Evolutionary conservation across 2,113 vertebrate species (phyloP), one percentile per base, ranked within the genome.

Genomic region (Lophotis ruficrista): DNA sequence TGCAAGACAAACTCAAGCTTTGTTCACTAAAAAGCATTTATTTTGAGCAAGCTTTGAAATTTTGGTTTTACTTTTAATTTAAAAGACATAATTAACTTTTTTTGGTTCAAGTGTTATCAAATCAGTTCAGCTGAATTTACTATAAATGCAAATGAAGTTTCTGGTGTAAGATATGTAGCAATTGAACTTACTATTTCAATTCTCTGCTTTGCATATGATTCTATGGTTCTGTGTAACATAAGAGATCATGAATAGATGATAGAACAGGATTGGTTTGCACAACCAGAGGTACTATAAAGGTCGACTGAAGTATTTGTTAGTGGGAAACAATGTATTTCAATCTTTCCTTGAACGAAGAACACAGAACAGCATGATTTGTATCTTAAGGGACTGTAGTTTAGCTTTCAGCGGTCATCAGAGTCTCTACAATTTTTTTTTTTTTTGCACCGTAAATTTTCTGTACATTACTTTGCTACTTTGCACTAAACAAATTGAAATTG

Each of bases 271-370:
- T 65, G 48, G 73, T 17, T 79, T 86, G 87, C 30, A 65, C n/a
- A 66, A 57, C 57, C 48, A 91, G 83, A 93, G 76, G 68, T 62
- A 83, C 57, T 87, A 68, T 11, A 41, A 60, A 89, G 41, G 9
- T 5, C 6, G 14, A 23, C 22, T 12, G 17, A 71, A 57, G 24
- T 61, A 75, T 75, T 92, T 94, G 35, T 54, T 66, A 64, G 25
- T 57, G 70, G 21, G 56, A 88, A 88, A 71, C 43, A 9, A 81
- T 13, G 23, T 78, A 25, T 69, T 76, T 95, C 66, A 95, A 38
- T 96, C 89, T 96, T 90, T 82, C 28, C 37, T 85, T 83, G n/a
- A 81, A 84, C 33, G 62, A 75, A 80, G 60, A 90, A 38, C 64
- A 18, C 19, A 73, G 75, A 94, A 41, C 43, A 81, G 35, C 13